These are phyloP conservation scores for Mylabris phalerata DNA, from an alignment of 1,140 invertebrate genomes.

Conservation along the genomic window DNA sequence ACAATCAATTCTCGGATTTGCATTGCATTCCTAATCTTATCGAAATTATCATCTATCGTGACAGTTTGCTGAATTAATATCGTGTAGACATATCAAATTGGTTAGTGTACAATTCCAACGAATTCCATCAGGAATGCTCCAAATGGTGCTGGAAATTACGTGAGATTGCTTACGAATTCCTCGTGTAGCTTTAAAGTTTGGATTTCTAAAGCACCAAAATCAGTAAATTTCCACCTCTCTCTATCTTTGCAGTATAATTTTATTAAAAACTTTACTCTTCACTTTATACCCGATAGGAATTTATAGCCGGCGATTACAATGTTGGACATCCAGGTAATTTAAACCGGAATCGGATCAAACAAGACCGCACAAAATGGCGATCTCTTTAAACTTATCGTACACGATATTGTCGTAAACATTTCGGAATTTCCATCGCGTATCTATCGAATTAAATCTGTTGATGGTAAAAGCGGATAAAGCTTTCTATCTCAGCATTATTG, in stretches of 20 bases:
- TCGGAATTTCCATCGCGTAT: too few species aligned
- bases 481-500: too few species aligned
- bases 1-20: background rate
- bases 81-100: constrained; percentile 12
- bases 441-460: too few species aligned
- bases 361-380: too few species aligned
- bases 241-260: background rate
- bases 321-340: too few species aligned
- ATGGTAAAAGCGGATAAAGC: too few species aligned
- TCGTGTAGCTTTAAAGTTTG: constrained; percentile 11
- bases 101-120: constrained; percentile 10
- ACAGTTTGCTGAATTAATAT: constrained; percentile 16
- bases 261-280: too few species aligned
- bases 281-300: too few species aligned
- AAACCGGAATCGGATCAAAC: too few species aligned
- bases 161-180: constrained; percentile 18
- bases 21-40: constrained; percentile 1
- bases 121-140: constrained; percentile 19
- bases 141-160: constrained; percentile 2
- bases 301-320: too few species aligned
- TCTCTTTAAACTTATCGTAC: too few species aligned
- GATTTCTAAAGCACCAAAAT: constrained; percentile 14
- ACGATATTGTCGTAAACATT: too few species aligned
- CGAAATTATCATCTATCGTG: constrained; percentile 5
- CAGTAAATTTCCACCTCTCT: constrained; percentile 1